These are phyloP conservation scores for Centropus bengalensis DNA, from an alignment of 2,113 vertebrate species.

Conservation along the genomic window DNA sequence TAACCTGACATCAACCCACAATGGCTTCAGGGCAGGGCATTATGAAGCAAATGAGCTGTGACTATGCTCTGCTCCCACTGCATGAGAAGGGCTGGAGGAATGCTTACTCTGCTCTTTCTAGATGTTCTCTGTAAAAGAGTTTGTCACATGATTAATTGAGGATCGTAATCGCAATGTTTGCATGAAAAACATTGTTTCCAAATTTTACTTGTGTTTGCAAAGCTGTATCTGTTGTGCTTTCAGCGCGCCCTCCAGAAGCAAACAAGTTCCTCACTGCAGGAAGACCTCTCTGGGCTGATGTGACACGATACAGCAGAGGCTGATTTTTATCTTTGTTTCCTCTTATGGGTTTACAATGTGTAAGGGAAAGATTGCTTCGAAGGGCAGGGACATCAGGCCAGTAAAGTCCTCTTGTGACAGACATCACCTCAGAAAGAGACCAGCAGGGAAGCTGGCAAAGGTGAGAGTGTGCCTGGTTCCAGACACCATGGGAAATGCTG, in stretches of 20 bases:
- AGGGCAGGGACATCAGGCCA: background rate
- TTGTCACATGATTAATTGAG: background rate
- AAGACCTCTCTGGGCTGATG: background rate
- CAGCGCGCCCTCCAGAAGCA: background rate
- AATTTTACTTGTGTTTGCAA: background rate
- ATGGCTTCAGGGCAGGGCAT: background rate
- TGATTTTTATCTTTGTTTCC: background rate
- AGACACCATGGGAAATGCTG: rapidly evolving
- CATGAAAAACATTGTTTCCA: background rate
- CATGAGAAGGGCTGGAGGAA: background rate
- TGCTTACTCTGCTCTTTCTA: background rate
- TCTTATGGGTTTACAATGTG: background rate
- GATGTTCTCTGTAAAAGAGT: background rate
- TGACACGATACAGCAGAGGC: background rate
- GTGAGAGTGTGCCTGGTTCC: background rate
- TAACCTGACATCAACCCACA: background rate
- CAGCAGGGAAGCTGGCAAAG: background rate
- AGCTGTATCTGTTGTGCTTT: background rate
- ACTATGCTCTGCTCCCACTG: background rate
- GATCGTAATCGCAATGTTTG: background rate
- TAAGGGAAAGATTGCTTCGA: background rate
- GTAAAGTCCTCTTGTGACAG: background rate
- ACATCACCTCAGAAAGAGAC: background rate
- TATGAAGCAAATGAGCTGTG: constrained; percentile 4
- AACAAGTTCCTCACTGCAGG: rapidly evolving